Evolutionary conservation across 2,797 vertebrate genomes (phyloP).

Genomic region (Karalla daura): DNA sequence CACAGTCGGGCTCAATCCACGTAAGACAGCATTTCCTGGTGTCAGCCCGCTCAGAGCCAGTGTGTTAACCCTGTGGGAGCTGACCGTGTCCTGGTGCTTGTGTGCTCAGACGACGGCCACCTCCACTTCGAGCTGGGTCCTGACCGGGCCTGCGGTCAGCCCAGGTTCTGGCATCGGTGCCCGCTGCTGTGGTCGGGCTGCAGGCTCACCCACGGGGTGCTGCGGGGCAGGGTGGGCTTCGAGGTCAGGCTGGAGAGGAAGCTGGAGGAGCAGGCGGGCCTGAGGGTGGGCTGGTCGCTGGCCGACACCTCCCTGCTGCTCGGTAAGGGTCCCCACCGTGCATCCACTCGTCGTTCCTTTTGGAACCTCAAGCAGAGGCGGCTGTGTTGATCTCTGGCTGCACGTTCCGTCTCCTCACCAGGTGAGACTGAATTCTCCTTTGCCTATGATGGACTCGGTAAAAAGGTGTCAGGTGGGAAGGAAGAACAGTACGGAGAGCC

Average conservation of each 20-base stretch:
- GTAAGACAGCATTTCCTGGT: slow-evolving; percentile 73
- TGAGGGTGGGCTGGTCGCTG: slow-evolving; percentile 91
- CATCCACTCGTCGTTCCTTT: background rate
- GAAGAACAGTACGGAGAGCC: slow-evolving; percentile 88
- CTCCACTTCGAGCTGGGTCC: slow-evolving; percentile 90
- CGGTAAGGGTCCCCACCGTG: slow-evolving; percentile 74
- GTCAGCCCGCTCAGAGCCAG: no score
- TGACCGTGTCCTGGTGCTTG: background rate
- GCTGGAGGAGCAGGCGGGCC: slow-evolving; percentile 57
- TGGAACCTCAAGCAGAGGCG: background rate
- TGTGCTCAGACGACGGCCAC: slow-evolving; percentile 86
- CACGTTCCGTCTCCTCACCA: no score
- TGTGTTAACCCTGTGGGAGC: no score
- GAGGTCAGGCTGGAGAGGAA: slow-evolving; percentile 91
- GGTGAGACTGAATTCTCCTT: slow-evolving; percentile 90
- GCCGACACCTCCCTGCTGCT: slow-evolving; percentile 84
- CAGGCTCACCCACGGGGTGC: slow-evolving; percentile 89
- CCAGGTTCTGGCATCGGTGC: slow-evolving; percentile 88
- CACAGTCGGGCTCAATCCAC: slow-evolving; percentile 84
- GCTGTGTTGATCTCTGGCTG: background rate
- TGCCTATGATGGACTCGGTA: slow-evolving; percentile 86
- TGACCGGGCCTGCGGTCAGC: slow-evolving; percentile 87
- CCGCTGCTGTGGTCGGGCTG: slow-evolving; percentile 92
- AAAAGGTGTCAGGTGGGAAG: slow-evolving; percentile 83
- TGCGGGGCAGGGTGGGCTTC: slow-evolving; percentile 87